phyloP scores from a whole-genome alignment of 1,140 invertebrate species.

The Aphelinus atriplicis region DNA sequence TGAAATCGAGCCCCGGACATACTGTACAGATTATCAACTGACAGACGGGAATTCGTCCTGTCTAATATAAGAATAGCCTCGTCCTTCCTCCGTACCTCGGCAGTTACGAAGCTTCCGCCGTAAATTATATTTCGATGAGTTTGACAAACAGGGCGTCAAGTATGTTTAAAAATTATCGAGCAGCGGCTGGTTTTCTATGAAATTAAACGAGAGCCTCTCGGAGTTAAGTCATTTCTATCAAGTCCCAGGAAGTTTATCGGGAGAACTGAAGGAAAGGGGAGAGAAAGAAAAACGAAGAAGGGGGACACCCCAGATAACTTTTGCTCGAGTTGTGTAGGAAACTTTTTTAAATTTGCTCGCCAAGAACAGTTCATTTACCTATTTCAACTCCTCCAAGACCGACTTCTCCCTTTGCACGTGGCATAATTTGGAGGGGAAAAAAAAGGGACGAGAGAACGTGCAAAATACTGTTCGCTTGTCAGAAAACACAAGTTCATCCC shows the following conservation, averaged over 20 bases:
- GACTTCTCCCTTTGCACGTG: not conserved
- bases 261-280: not conserved
- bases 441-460: not conserved
- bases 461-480: conserved; percentile 16
- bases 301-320: conserved; percentile 8
- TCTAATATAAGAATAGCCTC: too few relatives aligned
- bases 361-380: conserved; percentile 22
- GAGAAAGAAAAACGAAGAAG: not conserved
- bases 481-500: conserved; percentile 27
- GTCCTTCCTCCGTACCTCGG: not conserved
- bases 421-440: too few relatives aligned
- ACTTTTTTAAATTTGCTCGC: conserved; percentile 34
- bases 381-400: not conserved
- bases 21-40: too few relatives aligned
- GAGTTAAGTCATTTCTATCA: conserved; percentile 11
- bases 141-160: conserved; percentile 1
- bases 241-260: conserved; percentile 2
- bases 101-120: conserved; percentile 5
- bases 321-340: conserved; percentile 15
- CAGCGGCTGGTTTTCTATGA: not conserved
- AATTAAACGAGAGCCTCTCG: conserved; percentile 1
- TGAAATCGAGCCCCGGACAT: too few relatives aligned
- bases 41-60: too few relatives aligned
- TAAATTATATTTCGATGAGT: not conserved
- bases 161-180: not conserved